Evolutionary conservation across 35 echinoderm and acorn worm species (phyloP).

Genomic region (Stichopus chloronotus): DNA sequence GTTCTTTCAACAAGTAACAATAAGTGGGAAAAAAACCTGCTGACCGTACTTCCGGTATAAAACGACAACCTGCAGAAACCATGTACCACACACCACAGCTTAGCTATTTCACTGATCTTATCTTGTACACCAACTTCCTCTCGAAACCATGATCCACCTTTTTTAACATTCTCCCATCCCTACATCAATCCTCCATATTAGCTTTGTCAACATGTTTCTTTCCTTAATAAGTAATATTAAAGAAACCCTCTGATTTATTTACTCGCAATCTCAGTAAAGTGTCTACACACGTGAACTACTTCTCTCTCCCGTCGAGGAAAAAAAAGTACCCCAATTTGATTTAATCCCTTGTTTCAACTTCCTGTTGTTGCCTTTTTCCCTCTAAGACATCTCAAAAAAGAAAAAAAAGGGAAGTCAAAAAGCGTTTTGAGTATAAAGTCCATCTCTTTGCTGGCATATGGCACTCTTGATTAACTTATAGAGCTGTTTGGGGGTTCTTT

Average conservation of each 20-base stretch:
- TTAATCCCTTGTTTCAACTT: slow-evolving; percentile 34
- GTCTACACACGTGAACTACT: background rate
- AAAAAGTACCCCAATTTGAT: background rate
- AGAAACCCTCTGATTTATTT: background rate
- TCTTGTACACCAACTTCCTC: too few species aligned
- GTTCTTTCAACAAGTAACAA: too few species aligned
- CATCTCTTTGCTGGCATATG: slow-evolving; percentile 8
- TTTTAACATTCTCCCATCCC: too few species aligned
- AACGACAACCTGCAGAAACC: too few species aligned
- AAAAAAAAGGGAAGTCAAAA: background rate
- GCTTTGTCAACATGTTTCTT: slow-evolving; percentile 19
- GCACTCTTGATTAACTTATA: background rate
- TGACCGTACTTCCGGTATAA: too few species aligned
- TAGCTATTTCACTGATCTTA: too few species aligned
- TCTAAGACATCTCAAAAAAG: background rate
- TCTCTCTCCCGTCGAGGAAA: background rate
- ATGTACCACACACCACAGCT: too few species aligned
- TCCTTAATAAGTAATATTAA: too few species aligned
- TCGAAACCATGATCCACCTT: too few species aligned
- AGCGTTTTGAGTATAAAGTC: background rate
- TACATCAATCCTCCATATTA: background rate
- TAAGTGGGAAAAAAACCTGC: too few species aligned
- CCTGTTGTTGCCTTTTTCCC: background rate
- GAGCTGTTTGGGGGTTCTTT: too few species aligned
- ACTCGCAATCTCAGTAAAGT: background rate